phyloP scores from a whole-genome alignment of 1,140 invertebrate species.

The Manduca sexta region DNA sequence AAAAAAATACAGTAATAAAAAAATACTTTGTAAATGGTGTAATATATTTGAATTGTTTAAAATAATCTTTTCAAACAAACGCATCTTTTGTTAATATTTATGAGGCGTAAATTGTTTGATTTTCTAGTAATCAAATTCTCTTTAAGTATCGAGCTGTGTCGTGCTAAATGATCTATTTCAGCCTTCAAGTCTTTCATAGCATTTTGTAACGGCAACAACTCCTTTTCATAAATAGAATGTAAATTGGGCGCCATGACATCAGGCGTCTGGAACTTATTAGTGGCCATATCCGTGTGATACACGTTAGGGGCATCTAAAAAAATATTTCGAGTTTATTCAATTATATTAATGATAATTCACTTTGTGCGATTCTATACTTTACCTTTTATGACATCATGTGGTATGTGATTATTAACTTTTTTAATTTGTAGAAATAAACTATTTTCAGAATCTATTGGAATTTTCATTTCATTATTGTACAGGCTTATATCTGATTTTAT shows the following conservation, averaged over 20 bases:
- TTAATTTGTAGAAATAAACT: slow-evolving; percentile 29
- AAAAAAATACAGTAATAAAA: too few species aligned
- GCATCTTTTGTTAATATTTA: slow-evolving; percentile 23
- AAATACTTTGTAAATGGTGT: too few species aligned
- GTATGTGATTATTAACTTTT: slow-evolving; percentile 6
- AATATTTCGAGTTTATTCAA: too few species aligned
- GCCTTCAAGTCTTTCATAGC: slow-evolving; percentile 34
- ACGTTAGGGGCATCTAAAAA: too few species aligned
- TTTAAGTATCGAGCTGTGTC: slow-evolving; percentile 26
- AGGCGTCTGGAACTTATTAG: too few species aligned
- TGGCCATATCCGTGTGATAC: too few species aligned
- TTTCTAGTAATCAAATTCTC: slow-evolving; percentile 17
- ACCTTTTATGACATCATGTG: too few species aligned
- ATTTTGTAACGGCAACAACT: slow-evolving; percentile 41
- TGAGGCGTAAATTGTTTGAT: slow-evolving; percentile 13
- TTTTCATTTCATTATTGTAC: slow-evolving; percentile 31
- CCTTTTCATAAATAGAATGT: slow-evolving; percentile 28
- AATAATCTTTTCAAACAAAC: slow-evolving; percentile 18
- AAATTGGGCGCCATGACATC: neutral
- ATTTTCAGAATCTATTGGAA: slow-evolving; percentile 33
- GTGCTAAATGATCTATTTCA: slow-evolving; percentile 32
- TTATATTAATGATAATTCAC: too few species aligned
- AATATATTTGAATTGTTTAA: neutral
- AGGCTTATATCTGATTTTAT: slow-evolving; percentile 24
- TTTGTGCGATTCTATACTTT: too few species aligned